phyloP scores from a whole-genome alignment of 2,888 invertebrate species.

The Scaptomyza flava region DNA sequence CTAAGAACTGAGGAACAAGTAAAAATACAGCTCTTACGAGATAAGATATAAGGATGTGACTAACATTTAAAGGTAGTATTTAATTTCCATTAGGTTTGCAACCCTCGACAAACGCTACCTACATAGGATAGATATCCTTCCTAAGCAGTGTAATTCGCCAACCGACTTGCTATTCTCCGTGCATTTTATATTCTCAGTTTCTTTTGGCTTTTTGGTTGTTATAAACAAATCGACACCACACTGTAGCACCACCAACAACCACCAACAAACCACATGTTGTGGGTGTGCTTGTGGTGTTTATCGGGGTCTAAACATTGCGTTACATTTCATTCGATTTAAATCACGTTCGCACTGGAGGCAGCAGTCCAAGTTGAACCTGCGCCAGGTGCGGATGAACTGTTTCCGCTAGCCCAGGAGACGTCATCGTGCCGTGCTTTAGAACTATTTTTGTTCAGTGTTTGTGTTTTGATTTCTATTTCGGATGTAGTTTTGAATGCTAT shows the following conservation, averaged over 20 bases:
- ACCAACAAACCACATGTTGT: constrained; percentile 3
- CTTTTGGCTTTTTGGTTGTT: constrained; percentile 38
- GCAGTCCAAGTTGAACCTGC: constrained; percentile 49
- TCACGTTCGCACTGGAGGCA: constrained; percentile 10
- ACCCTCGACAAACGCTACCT: too few relatives aligned
- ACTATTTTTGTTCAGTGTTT: not conserved
- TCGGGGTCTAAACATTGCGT: constrained; percentile 6
- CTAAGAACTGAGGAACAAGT: too few relatives aligned
- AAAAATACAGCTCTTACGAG: too few relatives aligned
- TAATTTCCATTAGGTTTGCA: too few relatives aligned
- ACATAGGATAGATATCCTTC: not conserved
- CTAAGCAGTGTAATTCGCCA: constrained; percentile 15
- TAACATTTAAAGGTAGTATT: too few relatives aligned
- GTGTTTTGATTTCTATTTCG: constrained; percentile 16
- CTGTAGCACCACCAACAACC: constrained; percentile 3
- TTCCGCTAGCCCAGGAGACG: constrained; percentile 10
- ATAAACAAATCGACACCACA: constrained; percentile 57
- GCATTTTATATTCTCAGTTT: constrained; percentile 11
- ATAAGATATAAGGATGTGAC: too few relatives aligned
- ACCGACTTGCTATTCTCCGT: not conserved
- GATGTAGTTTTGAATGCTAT: constrained; percentile 8
- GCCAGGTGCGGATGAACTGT: constrained; percentile 53
- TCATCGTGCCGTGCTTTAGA: constrained; percentile 22
- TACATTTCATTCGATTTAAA: constrained; percentile 33
- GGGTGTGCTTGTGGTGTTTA: constrained; percentile 11